Base-by-base conservation (phyloP, 2,888 invertebrate species). In the Liodrosophila aerea region DNA sequence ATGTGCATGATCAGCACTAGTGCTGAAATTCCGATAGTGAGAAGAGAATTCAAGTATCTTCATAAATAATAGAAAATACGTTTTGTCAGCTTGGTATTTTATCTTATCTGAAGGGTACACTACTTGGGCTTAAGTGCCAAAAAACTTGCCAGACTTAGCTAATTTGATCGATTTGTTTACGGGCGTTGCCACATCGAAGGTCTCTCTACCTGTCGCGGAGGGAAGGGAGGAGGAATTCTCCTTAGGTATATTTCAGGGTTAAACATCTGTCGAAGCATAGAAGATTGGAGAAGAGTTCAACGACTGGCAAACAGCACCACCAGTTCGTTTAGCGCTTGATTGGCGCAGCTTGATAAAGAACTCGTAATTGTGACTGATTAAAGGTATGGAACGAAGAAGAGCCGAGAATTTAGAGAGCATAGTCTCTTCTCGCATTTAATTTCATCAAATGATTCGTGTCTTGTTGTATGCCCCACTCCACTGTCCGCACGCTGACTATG, bases 51-150 rank as follows among this genome's bases (percentile, higher is more conserved):
- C 27, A 18, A 44, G 54, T 50, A 50, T 60, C 41, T 47, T 53
- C 39, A 52, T 71, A 80, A 73, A 73, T 69, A 57, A 49, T 71
- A 80, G 69, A 73, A 65, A 57, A 49, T 74, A 44, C 37, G 15
- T 16, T 16, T 37, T 22, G 22, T 22, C 22, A 22, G 22, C 22
- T 22, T 50, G 67, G 65, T 60, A 74, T 78, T 82, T 78, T 77
- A 78, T 78, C 85, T 78, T 73, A 78, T 78, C 77, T 45, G 41
- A 44, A 71, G 59, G 51, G 56, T 52, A 71, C 66, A 51, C 62
- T 60, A 49, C 64, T 61, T 54, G 57, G 44, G 58, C 53, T 57
- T 65, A 63, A 53, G 54, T 54, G 33, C n/a, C 30, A 15, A 41
- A 49, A 54, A 36, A 46, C 54, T 54, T 13, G 49, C 33, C 65